Percentiles rank a stretch among this genome's conserved stretches.
Evolutionary conservation across 2,888 invertebrate species (phyloP).

Genomic region (Thysanoteuthis rhombus): DNA sequence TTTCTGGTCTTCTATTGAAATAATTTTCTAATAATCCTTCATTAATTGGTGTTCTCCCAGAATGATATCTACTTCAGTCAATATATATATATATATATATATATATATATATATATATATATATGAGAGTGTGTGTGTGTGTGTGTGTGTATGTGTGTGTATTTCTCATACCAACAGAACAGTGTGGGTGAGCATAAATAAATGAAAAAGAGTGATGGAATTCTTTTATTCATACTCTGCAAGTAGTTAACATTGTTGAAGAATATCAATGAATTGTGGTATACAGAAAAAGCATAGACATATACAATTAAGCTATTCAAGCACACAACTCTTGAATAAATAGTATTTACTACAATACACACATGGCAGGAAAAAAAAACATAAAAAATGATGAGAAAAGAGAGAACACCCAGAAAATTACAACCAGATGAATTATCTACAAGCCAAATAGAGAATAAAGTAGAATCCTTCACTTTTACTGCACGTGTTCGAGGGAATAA

Average conservation of each 20-base stretch:
- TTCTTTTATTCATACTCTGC: not conserved
- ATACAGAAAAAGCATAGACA: not conserved
- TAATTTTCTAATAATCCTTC: too few relatives aligned
- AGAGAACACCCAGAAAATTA: not conserved
- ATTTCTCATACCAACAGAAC: too few relatives aligned
- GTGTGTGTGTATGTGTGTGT: too few relatives aligned
- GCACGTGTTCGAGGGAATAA: too few relatives aligned
- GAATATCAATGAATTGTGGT: not conserved
- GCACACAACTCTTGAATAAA: not conserved
- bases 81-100: not conserved
- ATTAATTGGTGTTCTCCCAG: not conserved
- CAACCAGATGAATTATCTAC: not conserved
- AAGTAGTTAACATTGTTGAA: not conserved
- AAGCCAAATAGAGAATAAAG: too few relatives aligned
- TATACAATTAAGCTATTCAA: not conserved
- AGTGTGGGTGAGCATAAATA: not conserved
- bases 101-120: not conserved
- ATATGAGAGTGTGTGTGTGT: too few relatives aligned
- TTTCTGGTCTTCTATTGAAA: too few relatives aligned
- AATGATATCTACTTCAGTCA: not conserved
- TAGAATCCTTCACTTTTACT: too few relatives aligned
- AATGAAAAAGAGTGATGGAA: not conserved
- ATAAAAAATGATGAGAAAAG: not conserved
- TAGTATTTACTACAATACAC: not conserved
- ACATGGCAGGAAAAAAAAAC: not conserved